Evolutionary conservation across 2,888 invertebrate species (phyloP), one percentile per base, ranked within the genome.

Genomic region (Apamea anceps): DNA sequence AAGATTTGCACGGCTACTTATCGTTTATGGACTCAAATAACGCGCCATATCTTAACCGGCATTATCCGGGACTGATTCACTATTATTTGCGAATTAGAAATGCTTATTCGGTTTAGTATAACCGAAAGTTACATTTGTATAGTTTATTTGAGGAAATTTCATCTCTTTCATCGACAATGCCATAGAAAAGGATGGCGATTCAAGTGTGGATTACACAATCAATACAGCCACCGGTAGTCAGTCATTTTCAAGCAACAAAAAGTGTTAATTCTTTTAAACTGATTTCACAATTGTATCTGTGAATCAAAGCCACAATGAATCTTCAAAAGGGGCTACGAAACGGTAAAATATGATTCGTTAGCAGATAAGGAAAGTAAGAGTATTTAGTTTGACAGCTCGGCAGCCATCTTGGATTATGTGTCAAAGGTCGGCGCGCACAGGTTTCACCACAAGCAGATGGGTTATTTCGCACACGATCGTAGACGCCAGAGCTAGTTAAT

Each of bases 351-450:
- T 85, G 93, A 94, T 95, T 94, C 91, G 92, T 94, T 93, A 94
- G 87, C 90, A 91, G 94, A 94, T 95, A 95, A 90, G 93, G 95
- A 96, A 96, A 96, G 95, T 95, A 94, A 95, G 93, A 95, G 95
- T 93, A 92, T 94, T 93, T 92, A 93, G 92, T 95, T 94, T 95
- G 96, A 95, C 96, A 95, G 94, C 91, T 91, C 87, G 80, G 90
- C 93, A 88, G 94, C 95, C 96, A 96, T 96, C 93, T 96, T 96
- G 93, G 86, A 92, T 94, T 93, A 89, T 90, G 92, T 94, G 95
- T 94, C 96, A 96, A 91, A 96, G 96, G 95, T 96, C 94, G 93
- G 92, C 91, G 93, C 91, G 93, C 92, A 90, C 91, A 92, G 89
- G 95, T 96, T 95, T 95, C 95, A 92, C 95, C 92, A 91, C 91